Percentiles rank a stretch among this genome's conserved stretches.
Conservation (phyloP, 2,113 vertebrate genomes). For the Chloroceryle aenea region DNA sequence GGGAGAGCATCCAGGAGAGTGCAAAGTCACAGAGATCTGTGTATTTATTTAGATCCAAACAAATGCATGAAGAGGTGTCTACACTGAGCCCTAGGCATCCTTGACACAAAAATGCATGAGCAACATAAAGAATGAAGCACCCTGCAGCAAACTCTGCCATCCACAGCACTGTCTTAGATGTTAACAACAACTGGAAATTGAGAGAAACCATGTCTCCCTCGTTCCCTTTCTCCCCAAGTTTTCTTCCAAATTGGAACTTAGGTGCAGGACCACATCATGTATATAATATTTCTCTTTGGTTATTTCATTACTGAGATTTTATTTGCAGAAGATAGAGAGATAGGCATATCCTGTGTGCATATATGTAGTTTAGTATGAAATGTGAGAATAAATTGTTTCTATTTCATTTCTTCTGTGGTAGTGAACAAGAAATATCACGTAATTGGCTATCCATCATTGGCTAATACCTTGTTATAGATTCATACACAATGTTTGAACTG, state of each 20-base stretch:
- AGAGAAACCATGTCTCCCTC: neutral
- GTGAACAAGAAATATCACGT: neutral
- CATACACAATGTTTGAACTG: neutral
- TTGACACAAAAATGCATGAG: neutral
- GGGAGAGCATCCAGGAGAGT: neutral
- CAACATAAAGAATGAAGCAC: neutral
- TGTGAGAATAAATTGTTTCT: neutral
- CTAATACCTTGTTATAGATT: neutral
- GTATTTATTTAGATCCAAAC: neutral
- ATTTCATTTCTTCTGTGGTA: neutral
- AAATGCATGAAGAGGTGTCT: neutral
- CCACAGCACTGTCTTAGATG: neutral
- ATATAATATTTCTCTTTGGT: neutral
- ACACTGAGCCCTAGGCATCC: neutral
- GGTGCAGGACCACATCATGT: neutral
- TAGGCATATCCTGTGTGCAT: neutral
- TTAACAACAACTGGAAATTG: neutral
- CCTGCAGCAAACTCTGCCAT: neutral
- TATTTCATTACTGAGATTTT: neutral
- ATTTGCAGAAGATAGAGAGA: neutral
- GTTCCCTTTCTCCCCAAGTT: neutral
- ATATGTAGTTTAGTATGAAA: neutral
- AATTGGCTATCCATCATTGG: neutral
- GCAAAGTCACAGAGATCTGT: neutral
- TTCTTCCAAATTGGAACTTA: neutral